These are phyloP conservation scores for Caenorhabditis wallacei DNA, from an alignment of 2,888 invertebrate species.

Conservation along the genomic window DNA sequence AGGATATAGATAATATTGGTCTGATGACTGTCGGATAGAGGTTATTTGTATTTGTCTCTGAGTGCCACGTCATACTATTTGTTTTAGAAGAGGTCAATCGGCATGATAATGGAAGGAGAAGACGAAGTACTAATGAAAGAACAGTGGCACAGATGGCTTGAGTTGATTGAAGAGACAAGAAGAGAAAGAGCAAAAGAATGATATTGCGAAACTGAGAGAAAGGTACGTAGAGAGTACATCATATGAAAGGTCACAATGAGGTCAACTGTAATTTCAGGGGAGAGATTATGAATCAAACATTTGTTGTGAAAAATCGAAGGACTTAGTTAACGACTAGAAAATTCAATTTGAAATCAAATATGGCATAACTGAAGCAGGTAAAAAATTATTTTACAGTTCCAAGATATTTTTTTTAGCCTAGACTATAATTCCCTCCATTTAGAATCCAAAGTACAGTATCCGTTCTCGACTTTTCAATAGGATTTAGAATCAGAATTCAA, in stretches of 20 bases:
- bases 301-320: no score
- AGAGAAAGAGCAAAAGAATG: not conserved
- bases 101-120: slow-evolving; percentile 4
- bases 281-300: no score
- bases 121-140: slow-evolving; percentile 20
- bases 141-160: slow-evolving; percentile 16
- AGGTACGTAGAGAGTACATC: not conserved
- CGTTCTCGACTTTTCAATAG: no score
- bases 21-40: not conserved
- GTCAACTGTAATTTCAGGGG: not conserved
- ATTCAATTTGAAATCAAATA: no score
- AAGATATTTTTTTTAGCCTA: no score
- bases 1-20: not conserved
- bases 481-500: no score
- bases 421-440: no score
- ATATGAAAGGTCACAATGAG: no score
- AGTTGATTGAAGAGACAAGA: not conserved
- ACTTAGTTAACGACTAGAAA: no score
- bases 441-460: no score
- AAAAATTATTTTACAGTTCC: no score
- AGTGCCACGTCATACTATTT: slow-evolving; percentile 53
- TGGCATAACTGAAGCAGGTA: no score
- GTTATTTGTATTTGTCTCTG: slow-evolving; percentile 37
- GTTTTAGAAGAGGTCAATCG: slow-evolving; percentile 32
- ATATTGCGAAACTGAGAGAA: slow-evolving; percentile 6